Evolutionary conservation across 2,888 invertebrate genomes (phyloP).

Genomic region (Andrena marginata): DNA sequence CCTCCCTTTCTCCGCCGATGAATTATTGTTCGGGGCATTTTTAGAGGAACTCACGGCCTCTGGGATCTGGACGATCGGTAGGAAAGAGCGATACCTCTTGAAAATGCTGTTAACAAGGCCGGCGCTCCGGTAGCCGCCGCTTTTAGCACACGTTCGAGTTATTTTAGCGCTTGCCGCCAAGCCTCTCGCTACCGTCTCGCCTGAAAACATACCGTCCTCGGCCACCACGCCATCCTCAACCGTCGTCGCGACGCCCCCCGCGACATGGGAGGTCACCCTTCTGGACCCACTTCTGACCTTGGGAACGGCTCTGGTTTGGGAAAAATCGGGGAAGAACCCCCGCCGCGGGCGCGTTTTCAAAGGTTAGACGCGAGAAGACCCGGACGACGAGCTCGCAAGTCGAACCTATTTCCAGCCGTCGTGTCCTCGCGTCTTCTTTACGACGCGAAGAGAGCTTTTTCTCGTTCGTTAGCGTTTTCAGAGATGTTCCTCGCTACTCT

Average conservation of each 20-base stretch:
- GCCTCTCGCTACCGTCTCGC: constrained; percentile 75
- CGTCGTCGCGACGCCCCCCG: constrained; percentile 24
- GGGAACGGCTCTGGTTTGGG: too few relatives aligned
- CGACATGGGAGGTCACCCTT: constrained; percentile 1
- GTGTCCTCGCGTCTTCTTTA: constrained; percentile 49
- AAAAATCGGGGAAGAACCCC: background rate
- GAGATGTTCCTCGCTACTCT: background rate
- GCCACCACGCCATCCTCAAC: constrained; percentile 30
- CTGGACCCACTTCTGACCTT: background rate
- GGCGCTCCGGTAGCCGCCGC: constrained; percentile 80
- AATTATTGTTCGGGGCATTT: constrained; percentile 41
- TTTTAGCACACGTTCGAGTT: constrained; percentile 83
- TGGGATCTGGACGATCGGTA: constrained; percentile 51
- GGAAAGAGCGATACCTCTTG: constrained; percentile 56
- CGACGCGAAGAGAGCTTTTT: constrained; percentile 29
- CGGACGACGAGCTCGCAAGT: constrained; percentile 71
- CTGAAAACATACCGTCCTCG: constrained; percentile 73
- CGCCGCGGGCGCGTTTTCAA: background rate
- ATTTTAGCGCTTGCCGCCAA: constrained; percentile 82
- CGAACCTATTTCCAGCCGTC: constrained; percentile 72
- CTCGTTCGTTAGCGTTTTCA: background rate
- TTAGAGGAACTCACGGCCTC: constrained; percentile 20
- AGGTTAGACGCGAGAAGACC: constrained; percentile 35
- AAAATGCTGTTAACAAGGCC: constrained; percentile 74
- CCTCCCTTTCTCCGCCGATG: background rate